Conservation (phyloP, 1,140 invertebrate genomes). For the Zaprionus gabonicus region DNA sequence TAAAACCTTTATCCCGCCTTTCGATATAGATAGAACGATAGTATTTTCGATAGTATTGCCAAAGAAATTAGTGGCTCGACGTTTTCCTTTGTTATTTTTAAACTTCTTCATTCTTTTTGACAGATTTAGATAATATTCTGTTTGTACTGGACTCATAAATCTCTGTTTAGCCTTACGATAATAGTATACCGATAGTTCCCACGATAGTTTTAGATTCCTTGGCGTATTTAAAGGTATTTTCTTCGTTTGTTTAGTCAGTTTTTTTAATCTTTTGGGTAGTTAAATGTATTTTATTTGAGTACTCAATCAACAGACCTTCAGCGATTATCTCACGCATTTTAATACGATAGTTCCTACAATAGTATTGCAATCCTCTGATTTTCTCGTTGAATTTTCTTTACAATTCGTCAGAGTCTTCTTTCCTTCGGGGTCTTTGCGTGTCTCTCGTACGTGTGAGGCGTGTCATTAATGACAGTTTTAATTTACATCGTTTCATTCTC, state of each 20-base stretch:
- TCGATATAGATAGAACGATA: not conserved
- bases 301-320: not conserved
- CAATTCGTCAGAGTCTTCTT: not conserved
- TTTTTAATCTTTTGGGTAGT: no score
- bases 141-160: no score
- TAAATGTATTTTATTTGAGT: no score
- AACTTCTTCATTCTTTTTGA: not conserved
- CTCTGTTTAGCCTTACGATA: no score
- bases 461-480: conserved; percentile 70
- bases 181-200: not conserved
- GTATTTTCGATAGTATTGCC: not conserved
- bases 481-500: conserved; percentile 51
- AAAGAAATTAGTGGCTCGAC: no score
- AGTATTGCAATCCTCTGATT: not conserved
- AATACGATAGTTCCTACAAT: not conserved
- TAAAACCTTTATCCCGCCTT: no score
- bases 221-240: no score
- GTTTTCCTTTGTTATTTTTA: no score
- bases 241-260: no score
- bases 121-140: no score
- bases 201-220: not conserved
- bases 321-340: not conserved
- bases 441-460: conserved; percentile 27
- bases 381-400: not conserved
- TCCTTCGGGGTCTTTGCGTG: not conserved